Evolutionary conservation across 2,113 vertebrate species (phyloP), one percentile per base, ranked within the genome.

Genomic region (Perca flavescens): DNA sequence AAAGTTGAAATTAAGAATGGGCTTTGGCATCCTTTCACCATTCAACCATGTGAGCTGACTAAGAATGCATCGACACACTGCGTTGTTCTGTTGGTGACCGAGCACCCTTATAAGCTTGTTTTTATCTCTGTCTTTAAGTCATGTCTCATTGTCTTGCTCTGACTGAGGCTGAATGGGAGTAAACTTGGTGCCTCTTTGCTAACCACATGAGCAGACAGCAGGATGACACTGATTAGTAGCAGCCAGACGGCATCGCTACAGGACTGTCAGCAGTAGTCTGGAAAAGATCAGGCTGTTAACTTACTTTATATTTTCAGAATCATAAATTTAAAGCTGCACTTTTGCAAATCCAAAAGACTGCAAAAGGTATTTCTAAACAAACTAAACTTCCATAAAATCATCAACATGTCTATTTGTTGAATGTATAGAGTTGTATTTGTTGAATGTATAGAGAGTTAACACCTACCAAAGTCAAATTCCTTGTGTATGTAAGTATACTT

Each of bases 141-240:
- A 61, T 19, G 4, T 79, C 65, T 71, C 52, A 14, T 60, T 17
- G 31, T 58, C n/a, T 67, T 1, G 12, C 60, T 77, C 67, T 46
- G 72, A 36, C 62, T 49, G 61, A 36, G 34, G 5, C 74, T 80
- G 50, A 71, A 49, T 80, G 68, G 36, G 69, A 63, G n/a, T 65
- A 63, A 69, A 74, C 53, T 34, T 13, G 19, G 56, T 21, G 65
- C 28, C 54, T 60, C 17, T 49, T 21, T 63, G 49, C 66, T 34
- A 62, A 74, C 57, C 79, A 70, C 68, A 69, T 71, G 78, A 75
- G 81, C 63, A 63, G 66, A 69, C 50, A 43, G 66, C 1, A 43
- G 66, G 63, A 25, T 87, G 85, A 85, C 84, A 82, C 82, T 85
- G 82, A 89, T 87, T 80, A 87, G 72, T 31, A 22, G 71, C 31